Evolutionary conservation across 2,797 vertebrate genomes (phyloP).

Genomic region (Siniperca undulata): DNA sequence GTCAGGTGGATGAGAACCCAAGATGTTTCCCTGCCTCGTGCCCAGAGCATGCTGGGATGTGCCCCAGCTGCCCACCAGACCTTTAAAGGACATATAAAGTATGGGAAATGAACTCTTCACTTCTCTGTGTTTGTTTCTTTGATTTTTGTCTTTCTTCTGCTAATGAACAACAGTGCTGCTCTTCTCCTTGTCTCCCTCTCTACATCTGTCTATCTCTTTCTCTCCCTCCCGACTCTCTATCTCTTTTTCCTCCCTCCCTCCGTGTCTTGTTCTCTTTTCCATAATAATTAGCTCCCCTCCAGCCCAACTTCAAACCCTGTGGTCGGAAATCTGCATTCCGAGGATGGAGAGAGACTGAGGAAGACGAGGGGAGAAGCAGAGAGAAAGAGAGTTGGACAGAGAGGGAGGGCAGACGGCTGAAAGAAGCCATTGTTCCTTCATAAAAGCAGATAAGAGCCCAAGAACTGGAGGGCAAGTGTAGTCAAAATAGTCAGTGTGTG

Average conservation of each 20-base stretch:
- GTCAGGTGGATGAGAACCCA: slow-evolving; percentile 32
- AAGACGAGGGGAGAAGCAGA: slow-evolving; percentile 56
- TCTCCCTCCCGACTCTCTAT: slow-evolving; percentile 39
- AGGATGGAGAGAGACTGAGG: slow-evolving; percentile 69
- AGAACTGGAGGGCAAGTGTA: slow-evolving; percentile 74
- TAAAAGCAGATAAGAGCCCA: slow-evolving; percentile 73
- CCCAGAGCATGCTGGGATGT: slow-evolving; percentile 50
- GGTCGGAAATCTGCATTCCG: slow-evolving; percentile 81
- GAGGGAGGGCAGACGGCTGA: slow-evolving; percentile 60
- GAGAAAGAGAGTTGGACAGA: slow-evolving; percentile 46
- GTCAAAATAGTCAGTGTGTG: slow-evolving; percentile 67
- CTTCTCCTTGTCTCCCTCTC: slow-evolving; percentile 34
- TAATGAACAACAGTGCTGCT: slow-evolving; percentile 75
- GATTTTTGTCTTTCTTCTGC: slow-evolving; percentile 46
- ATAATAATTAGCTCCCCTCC: slow-evolving; percentile 80
- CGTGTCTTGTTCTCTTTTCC: slow-evolving; percentile 76
- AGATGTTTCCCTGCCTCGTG: not conserved
- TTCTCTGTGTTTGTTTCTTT: slow-evolving; percentile 42
- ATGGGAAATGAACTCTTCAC: slow-evolving; percentile 52
- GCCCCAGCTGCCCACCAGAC: slow-evolving; percentile 30
- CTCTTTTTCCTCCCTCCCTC: slow-evolving; percentile 53
- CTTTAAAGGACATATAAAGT: slow-evolving; percentile 3
- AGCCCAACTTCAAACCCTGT: slow-evolving; percentile 77
- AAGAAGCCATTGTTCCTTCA: slow-evolving; percentile 77
- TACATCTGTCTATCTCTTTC: slow-evolving; percentile 46